Base-by-base conservation (phyloP, 1,140 invertebrate species). In the Caerostris darwini region DNA sequence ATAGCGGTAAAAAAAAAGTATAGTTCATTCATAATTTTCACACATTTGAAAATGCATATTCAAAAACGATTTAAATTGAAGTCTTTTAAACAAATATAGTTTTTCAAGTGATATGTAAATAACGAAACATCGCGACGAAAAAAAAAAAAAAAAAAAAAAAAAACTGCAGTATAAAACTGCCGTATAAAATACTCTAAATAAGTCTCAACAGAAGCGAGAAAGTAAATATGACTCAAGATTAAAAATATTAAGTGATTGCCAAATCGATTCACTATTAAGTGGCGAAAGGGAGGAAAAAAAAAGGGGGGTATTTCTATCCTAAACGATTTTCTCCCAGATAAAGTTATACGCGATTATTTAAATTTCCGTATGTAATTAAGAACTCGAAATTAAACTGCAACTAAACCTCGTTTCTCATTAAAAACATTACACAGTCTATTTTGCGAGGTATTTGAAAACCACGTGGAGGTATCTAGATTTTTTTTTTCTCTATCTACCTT, bases 291-390 rank as follows among this genome's bases (percentile, higher is more conserved):
- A 17, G 69, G 81, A 81, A 82, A 90, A 77, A 91, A 81, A 57
- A 71, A 34, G 2, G 34, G 34, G 34, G 34, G 34, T 3, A 7
- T 59, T 64, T 34, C 56, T 53, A 50, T 34, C 59, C 19, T 19
- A 81, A 59, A 91, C 69, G 90, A 91, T 91, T 91, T 34, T 54
- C 10, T 82, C 17, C 12, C 71, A 34, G 71, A 77, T 77, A 77
- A 77, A 77, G 71, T 77, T 77, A 77, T 89, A 89, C 50, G 50
- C 57, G 71, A 91, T 91, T 91, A 91, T 91, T 91, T 91, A 82
- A 91, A 92, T 56, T 92, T 92, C 77, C 58, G 90, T 14, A 85
- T 85, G 90, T 59, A 92, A 92, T 92, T 92, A 92, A 92, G 90
- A 83, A 81, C 58, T 85, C 77, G 90, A 85, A 92, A 92, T 92